These are phyloP conservation scores for Plagodis pulveraria DNA, from an alignment of 2,888 invertebrate genomes.

Conservation along the genomic window DNA sequence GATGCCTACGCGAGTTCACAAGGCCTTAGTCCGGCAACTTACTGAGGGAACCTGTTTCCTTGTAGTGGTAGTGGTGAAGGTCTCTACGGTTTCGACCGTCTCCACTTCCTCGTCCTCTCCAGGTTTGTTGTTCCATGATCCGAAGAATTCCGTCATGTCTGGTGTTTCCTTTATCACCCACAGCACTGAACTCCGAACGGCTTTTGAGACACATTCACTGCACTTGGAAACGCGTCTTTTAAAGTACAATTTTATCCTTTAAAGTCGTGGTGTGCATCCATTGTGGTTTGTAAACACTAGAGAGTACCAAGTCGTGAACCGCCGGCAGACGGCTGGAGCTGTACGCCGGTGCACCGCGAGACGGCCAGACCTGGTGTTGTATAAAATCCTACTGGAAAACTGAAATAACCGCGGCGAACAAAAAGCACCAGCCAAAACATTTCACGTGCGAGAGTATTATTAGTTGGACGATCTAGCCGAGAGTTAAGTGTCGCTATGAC, in stretches of 20 bases:
- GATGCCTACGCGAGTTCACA: too few relatives aligned
- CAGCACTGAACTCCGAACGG: conserved; percentile 63
- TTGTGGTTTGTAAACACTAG: conserved; percentile 43
- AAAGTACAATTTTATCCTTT: conserved; percentile 46
- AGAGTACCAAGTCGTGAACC: conserved; percentile 38
- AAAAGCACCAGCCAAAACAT: conserved; percentile 85
- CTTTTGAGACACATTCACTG: conserved; percentile 71
- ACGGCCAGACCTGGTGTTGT: conserved; percentile 80
- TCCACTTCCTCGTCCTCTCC: conserved; percentile 57
- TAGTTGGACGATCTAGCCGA: conserved; percentile 84
- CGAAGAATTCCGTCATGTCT: conserved; percentile 80
- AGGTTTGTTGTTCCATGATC: conserved; percentile 68
- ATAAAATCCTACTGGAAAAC: conserved; percentile 85
- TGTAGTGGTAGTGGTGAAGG: conserved; percentile 72
- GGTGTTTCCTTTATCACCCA: conserved; percentile 54
- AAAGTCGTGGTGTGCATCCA: conserved; percentile 48
- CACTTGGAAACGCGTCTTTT: conserved; percentile 54
- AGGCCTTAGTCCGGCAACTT: conserved; percentile 45
- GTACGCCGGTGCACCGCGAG: conserved; percentile 65
- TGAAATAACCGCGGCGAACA: conserved; percentile 84
- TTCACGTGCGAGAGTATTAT: conserved; percentile 83
- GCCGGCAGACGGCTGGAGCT: conserved; percentile 39
- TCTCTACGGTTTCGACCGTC: conserved; percentile 69
- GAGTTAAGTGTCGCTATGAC: conserved; percentile 76
- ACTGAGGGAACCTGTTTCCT: conserved; percentile 61